Evolutionary conservation across 2,113 vertebrate species (phyloP).

Genomic region (Anoplopoma fimbria): DNA sequence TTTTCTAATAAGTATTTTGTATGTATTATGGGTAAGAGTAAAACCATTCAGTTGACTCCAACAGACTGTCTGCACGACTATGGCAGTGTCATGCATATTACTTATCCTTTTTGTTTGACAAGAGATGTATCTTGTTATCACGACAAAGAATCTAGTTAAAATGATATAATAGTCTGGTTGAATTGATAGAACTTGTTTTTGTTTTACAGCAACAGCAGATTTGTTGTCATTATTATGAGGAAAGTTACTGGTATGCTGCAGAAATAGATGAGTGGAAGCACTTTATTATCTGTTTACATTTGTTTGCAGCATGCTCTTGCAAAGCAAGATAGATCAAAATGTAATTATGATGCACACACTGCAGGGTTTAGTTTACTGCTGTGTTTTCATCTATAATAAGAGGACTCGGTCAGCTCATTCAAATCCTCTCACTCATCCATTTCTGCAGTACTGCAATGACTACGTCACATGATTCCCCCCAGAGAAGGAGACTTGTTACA

Average conservation of each 20-base stretch:
- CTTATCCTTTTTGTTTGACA: not conserved
- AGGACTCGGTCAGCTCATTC: not conserved
- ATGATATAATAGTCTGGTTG: not conserved
- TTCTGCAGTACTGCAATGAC: not conserved
- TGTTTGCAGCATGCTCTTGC: conserved; percentile 6
- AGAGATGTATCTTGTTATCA: not conserved
- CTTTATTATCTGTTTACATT: not conserved
- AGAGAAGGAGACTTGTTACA: not conserved
- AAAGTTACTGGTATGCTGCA: not conserved
- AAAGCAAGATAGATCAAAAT: not conserved
- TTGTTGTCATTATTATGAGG: not conserved
- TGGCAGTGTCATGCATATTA: not conserved
- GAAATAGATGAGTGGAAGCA: not conserved
- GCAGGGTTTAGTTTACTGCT: not conserved
- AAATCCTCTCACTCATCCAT: not conserved
- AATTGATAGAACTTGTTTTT: not conserved
- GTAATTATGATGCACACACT: conserved; percentile 19
- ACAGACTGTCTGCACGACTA: not conserved
- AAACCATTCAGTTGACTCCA: not conserved
- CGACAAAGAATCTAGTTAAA: not conserved
- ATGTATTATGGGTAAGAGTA: not conserved
- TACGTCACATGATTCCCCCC: not conserved
- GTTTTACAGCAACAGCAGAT: not conserved
- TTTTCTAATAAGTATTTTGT: not conserved
- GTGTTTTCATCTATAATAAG: not conserved